Evolutionary conservation across 2,888 invertebrate genomes (phyloP).

Genomic region (Eupithecia exiguata): DNA sequence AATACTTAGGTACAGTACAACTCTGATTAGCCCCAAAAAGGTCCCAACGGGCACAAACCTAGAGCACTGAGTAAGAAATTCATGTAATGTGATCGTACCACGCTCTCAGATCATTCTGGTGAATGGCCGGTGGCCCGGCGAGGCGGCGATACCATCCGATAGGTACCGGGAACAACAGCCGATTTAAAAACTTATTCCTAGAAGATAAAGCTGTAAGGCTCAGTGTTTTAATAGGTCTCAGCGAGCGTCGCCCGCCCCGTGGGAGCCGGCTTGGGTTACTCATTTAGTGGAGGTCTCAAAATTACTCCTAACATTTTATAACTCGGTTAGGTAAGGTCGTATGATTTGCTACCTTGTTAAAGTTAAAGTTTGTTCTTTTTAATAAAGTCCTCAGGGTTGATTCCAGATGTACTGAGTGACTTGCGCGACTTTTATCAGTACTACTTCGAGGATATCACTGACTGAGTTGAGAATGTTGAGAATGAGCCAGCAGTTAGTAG

Average conservation of each 20-base stretch:
- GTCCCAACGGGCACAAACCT: not conserved
- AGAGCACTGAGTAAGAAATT: not conserved
- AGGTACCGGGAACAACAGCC: slow-evolving; percentile 18
- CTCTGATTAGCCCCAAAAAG: no score
- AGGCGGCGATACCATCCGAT: slow-evolving; percentile 12
- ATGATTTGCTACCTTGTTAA: not conserved
- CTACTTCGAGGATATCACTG: not conserved
- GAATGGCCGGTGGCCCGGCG: no score
- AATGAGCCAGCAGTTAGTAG: not conserved
- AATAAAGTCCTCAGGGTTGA: not conserved
- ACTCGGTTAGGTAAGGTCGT: not conserved
- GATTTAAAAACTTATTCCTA: slow-evolving; percentile 1
- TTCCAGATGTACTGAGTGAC: not conserved
- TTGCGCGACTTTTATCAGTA: not conserved
- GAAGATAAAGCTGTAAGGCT: not conserved
- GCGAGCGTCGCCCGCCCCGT: no score
- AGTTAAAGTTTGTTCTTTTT: not conserved
- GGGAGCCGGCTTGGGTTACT: not conserved
- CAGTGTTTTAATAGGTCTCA: not conserved
- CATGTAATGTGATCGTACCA: not conserved
- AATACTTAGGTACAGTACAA: no score
- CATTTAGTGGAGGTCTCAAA: not conserved
- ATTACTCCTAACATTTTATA: not conserved
- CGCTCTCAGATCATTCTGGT: not conserved
- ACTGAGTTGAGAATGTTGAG: not conserved